Evolutionary conservation across 2,113 vertebrate species (phyloP), one percentile per base, ranked within the genome.

Genomic region (Alethe castanea): DNA sequence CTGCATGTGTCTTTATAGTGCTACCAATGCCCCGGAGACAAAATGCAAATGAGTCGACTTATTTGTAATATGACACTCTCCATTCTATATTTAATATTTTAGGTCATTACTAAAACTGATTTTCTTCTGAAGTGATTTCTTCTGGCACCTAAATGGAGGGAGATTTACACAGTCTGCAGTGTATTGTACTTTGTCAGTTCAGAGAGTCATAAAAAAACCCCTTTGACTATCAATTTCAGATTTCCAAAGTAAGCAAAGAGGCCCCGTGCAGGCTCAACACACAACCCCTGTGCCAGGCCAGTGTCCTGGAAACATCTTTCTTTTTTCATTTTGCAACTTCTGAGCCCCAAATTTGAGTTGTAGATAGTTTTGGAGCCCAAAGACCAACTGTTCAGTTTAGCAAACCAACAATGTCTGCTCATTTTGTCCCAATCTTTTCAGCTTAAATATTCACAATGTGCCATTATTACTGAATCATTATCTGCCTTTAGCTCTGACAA

Each of bases 381-480:
- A 97, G 97, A 98, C 97, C 97, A 98, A 98, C 97, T 96, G 96
- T 95, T 98, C 97, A 54, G 96, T 97, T 98, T 98, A 98, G 97
- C 97, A 97, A 98, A 98, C 97, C 95, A 97, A 98, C 98, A 98
- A 98, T 97, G 98, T 98, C 98, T 97, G 97, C 95, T 98, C 98
- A 97, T 98, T 98, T 98, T 97, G 95, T 98, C 97, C 97, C 97
- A 98, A 98, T 98, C 98, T 98, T 97, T 98, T 97, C 98, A 98
- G 98, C 97, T 98, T 98, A 98, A 98, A 98, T 98, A 98, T 98
- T 98, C 98, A 98, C 98, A 99, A 99, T 98, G 98, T 98, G 98
- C 98, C 98, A 98, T 98, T 99, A 98, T 99, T 98, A 98, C 98
- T 72, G 97, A 98, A 98, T 98, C 98, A 99, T 98, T 99, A 99